Evolutionary conservation across 2,113 vertebrate genomes (phyloP).

Genomic region (Clarias batrachus): DNA sequence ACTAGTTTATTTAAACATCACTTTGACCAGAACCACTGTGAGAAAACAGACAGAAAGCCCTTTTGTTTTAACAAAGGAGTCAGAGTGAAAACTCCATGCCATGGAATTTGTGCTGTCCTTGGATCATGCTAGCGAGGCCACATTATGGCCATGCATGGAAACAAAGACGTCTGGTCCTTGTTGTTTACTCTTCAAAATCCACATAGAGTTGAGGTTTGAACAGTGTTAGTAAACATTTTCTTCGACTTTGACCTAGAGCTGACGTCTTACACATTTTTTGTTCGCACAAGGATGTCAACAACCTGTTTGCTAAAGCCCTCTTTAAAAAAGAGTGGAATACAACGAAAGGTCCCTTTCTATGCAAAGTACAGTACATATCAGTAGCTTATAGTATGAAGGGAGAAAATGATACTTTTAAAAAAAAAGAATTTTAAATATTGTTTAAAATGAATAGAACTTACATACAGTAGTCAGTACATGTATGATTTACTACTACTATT

Average conservation of each 20-base stretch:
- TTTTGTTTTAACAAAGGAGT: constrained; percentile 15
- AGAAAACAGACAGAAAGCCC: neutral
- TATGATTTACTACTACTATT: neutral
- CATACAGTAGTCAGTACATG: neutral
- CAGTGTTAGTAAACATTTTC: constrained; percentile 55
- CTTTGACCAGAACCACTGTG: constrained; percentile 9
- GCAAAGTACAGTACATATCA: neutral
- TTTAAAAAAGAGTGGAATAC: neutral
- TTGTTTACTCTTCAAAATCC: constrained; percentile 56
- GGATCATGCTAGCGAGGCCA: constrained; percentile 14
- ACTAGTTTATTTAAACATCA: constrained; percentile 39
- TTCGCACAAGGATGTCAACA: constrained; percentile 31
- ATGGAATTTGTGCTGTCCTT: constrained; percentile 8
- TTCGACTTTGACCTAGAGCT: constrained; percentile 43
- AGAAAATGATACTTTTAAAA: neutral
- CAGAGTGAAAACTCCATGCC: neutral
- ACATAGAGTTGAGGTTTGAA: constrained; percentile 47
- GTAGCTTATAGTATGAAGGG: neutral
- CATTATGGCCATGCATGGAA: constrained; percentile 38
- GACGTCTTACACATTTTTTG: constrained; percentile 40
- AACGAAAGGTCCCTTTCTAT: neutral
- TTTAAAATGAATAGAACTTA: neutral
- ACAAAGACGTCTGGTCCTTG: constrained; percentile 30
- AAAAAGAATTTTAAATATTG: neutral
- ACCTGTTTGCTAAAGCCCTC: neutral